Evolutionary conservation across 1,140 invertebrate genomes (phyloP).

Genomic region (Panagrolaimus sp.): DNA sequence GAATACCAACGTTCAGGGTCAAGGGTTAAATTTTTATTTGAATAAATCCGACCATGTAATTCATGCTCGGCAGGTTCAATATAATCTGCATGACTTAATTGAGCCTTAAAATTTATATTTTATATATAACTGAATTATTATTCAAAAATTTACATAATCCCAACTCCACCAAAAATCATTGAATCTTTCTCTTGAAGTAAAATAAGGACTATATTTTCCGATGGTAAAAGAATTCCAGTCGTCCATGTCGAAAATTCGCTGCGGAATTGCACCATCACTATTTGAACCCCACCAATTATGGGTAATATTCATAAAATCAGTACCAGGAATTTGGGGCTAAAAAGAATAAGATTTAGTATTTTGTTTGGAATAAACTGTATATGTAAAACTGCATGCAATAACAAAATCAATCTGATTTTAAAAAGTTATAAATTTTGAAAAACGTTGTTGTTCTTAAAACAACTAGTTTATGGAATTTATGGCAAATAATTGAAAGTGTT

Average conservation of each 20-base stretch:
- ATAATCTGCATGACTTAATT: conserved; percentile 53
- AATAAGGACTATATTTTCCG: conserved; percentile 79
- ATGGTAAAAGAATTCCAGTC: conserved; percentile 97
- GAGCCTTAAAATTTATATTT: conserved; percentile 36
- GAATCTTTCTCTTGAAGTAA: conserved; percentile 64
- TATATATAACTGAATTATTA: not conserved
- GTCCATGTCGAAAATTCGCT: conserved; percentile 94
- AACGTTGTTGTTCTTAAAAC: not conserved
- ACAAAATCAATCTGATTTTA: not conserved
- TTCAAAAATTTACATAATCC: conserved; percentile 37
- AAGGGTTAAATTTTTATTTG: conserved; percentile 70
- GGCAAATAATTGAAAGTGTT: no score
- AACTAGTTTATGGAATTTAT: no score
- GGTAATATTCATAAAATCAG: conserved; percentile 78
- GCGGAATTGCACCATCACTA: conserved; percentile 64
- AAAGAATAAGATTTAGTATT: conserved; percentile 21
- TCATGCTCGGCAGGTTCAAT: conserved; percentile 52
- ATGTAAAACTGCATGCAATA: conserved; percentile 11
- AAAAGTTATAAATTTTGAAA: no score
- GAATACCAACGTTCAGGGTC: conserved; percentile 47
- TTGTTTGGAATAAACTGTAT: not conserved
- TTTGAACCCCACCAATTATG: conserved; percentile 93
- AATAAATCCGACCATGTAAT: conserved; percentile 76
- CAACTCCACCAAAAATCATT: conserved; percentile 68
- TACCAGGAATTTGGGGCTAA: conserved; percentile 65